phyloP scores from a whole-genome alignment of 1,140 invertebrate species.

The Lordiphosa clarofinis region DNA sequence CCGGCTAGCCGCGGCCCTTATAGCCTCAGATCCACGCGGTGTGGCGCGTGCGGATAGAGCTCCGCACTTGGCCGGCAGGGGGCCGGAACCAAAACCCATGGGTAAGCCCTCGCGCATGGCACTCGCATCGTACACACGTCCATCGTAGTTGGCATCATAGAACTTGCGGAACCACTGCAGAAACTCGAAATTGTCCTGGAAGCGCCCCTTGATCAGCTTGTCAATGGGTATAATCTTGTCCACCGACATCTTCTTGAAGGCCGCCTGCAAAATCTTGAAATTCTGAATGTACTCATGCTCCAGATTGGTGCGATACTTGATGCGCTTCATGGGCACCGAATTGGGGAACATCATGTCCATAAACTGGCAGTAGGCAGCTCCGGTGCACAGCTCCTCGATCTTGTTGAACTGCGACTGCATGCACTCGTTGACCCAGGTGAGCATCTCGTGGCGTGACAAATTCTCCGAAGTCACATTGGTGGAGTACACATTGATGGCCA shows the following conservation, averaged over 20 bases:
- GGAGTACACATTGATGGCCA: conserved; percentile 94
- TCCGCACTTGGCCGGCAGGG: background rate
- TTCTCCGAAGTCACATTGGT: conserved; percentile 99
- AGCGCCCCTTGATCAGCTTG: background rate
- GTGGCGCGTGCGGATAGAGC: background rate
- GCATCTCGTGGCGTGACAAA: conserved; percentile 98
- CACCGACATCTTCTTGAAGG: conserved; percentile 3
- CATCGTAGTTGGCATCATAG: conserved; percentile 91
- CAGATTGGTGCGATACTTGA: conserved; percentile 98
- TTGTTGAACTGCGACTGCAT: conserved; percentile 95
- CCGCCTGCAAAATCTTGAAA: conserved; percentile 88
- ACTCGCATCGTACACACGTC: conserved; percentile 10
- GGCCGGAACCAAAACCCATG: conserved; percentile 18
- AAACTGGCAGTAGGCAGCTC: conserved; percentile 97
- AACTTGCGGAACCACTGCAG: conserved; percentile 99
- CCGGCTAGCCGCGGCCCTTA: too few species aligned
- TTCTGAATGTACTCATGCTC: conserved; percentile 99
- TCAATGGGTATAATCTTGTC: conserved; percentile 3
- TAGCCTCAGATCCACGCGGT: background rate
- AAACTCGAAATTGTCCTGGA: conserved; percentile 81
- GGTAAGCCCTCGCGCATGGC: conserved; percentile 5
- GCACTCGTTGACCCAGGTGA: conserved; percentile 99
- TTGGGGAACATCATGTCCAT: conserved; percentile 99
- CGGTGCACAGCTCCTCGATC: conserved; percentile 98
- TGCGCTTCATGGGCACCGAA: conserved; percentile 94